phyloP scores from a whole-genome alignment of 2,888 invertebrate genomes.

The Copidosoma aretas region DNA sequence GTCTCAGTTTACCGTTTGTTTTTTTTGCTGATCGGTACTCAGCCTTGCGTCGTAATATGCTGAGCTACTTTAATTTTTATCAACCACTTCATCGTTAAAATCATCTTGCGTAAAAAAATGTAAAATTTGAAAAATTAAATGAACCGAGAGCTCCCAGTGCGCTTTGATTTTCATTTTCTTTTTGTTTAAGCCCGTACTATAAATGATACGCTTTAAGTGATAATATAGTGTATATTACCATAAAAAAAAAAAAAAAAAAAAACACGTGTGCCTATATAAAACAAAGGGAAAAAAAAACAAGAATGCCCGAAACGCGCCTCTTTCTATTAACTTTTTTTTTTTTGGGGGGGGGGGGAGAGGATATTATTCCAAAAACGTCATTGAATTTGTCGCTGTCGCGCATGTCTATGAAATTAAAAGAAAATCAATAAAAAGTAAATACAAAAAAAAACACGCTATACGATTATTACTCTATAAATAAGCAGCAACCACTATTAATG shows the following conservation, averaged over 20 bases:
- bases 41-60: too few species aligned
- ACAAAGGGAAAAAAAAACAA: conserved; percentile 11
- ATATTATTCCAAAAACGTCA: neutral
- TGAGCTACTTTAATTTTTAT: too few species aligned
- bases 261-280: conserved; percentile 53
- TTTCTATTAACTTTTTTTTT: conserved; percentile 43
- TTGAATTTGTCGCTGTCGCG: neutral
- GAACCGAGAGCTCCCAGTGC: too few species aligned
- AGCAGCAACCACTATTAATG: conserved; percentile 41
- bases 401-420: neutral
- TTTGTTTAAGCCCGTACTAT: too few species aligned
- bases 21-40: too few species aligned
- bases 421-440: conserved; percentile 14
- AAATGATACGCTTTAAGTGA: conserved; percentile 28
- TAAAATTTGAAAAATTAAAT: neutral
- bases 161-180: too few species aligned
- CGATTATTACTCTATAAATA: conserved; percentile 45
- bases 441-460: conserved; percentile 39
- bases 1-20: too few species aligned
- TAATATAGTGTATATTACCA: conserved; percentile 48
- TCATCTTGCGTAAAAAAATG: neutral
- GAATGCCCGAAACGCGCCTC: conserved; percentile 46
- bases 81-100: neutral
- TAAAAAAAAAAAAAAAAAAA: conserved; percentile 47
- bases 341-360: neutral